Conservation (phyloP, 92 coral and sea anemone genomes). For the Epizoanthus illoricatus region DNA sequence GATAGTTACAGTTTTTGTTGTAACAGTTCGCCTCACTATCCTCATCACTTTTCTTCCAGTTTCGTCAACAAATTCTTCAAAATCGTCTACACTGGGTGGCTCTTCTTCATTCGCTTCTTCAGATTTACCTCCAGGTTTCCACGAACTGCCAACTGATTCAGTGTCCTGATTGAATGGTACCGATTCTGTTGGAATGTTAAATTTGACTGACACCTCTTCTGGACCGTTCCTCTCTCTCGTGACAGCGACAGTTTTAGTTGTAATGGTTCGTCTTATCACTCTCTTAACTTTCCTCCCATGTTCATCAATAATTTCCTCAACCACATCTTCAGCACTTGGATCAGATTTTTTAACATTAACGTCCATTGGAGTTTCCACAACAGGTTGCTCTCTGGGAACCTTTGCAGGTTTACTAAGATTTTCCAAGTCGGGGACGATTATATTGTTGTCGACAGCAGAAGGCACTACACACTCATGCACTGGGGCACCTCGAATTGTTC, state of each 20-base stretch:
- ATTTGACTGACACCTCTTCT: background rate
- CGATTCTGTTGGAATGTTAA: conserved; percentile 20
- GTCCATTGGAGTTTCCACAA: conserved; percentile 8
- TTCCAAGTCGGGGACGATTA: conserved; percentile 11
- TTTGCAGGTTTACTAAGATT: conserved; percentile 39
- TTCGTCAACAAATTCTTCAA: conserved; percentile 47
- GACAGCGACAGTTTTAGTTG: conserved; percentile 41
- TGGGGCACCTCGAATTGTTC: too few species aligned
- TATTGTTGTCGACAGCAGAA: too few species aligned
- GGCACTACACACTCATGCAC: too few species aligned
- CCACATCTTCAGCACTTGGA: background rate
- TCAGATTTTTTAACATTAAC: background rate
- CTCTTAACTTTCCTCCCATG: conserved; percentile 42
- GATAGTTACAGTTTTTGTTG: conserved; percentile 44
- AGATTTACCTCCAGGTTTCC: background rate
- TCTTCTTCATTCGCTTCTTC: conserved; percentile 29
- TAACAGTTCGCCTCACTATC: conserved; percentile 36
- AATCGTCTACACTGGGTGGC: conserved; percentile 32
- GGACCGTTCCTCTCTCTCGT: background rate
- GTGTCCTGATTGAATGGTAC: conserved; percentile 22
- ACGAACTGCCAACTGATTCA: too few species aligned
- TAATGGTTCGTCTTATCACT: conserved; percentile 41
- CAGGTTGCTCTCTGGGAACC: conserved; percentile 25
- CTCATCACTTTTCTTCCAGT: conserved; percentile 45
- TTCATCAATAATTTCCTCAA: conserved; percentile 61